These are phyloP conservation scores for Thamnaconus septentrionalis DNA, from an alignment of 2,113 vertebrate genomes.

Conservation along the genomic window DNA sequence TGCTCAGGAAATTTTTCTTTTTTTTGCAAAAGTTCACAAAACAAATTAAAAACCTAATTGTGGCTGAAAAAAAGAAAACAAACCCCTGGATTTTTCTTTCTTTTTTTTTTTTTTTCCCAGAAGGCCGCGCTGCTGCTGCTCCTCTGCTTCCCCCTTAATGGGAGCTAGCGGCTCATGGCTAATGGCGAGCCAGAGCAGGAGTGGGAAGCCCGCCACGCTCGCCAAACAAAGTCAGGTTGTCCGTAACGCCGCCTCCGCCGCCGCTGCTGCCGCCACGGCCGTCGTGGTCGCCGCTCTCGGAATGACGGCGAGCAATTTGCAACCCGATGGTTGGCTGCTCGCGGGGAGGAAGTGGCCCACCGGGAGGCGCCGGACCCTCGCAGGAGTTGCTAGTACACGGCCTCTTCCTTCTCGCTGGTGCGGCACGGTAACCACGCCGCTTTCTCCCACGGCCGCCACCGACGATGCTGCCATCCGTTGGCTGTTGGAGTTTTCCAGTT, in stretches of 20 bases:
- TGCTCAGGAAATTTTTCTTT: too few species aligned
- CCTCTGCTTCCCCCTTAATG: constrained; percentile 40
- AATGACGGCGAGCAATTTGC: constrained; percentile 31
- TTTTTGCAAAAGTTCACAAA: too few species aligned
- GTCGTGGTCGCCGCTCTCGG: constrained; percentile 39
- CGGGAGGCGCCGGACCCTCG: constrained; percentile 29
- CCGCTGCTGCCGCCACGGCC: constrained; percentile 2
- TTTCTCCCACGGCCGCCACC: constrained; percentile 3
- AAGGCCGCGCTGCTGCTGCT: too few species aligned
- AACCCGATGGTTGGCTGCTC: constrained; percentile 20
- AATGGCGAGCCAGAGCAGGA: constrained; percentile 15
- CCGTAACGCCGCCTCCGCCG: not conserved
- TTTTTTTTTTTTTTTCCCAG: too few species aligned
- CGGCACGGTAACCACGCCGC: not conserved
- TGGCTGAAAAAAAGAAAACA: too few species aligned
- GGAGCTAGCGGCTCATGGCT: constrained; percentile 56
- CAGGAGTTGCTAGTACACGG: constrained; percentile 35
- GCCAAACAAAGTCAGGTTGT: too few species aligned
- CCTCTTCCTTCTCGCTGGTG: not conserved
- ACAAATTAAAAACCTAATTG: too few species aligned
- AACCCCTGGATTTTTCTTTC: too few species aligned
- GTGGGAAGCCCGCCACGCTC: too few species aligned
- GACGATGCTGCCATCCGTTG: too few species aligned
- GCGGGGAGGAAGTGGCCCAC: constrained; percentile 24
- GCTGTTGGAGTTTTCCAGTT: not conserved